Evolutionary conservation across 2,113 vertebrate genomes (phyloP), one percentile per base, ranked within the genome.

Genomic region (Lethenteron camtschaticum): DNA sequence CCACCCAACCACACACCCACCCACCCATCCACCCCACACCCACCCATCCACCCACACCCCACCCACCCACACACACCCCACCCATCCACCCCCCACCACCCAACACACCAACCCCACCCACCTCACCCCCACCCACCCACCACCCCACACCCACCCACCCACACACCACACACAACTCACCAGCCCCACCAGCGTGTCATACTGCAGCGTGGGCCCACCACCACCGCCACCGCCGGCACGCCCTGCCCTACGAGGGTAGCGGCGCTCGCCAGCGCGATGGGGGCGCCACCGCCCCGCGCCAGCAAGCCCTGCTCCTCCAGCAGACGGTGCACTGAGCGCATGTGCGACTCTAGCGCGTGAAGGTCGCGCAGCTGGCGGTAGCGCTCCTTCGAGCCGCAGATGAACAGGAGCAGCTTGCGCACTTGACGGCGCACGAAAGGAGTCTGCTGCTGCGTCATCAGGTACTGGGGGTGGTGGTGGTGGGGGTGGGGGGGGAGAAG

Each of bases 401-500:
- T 99, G 72, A 99, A 99, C 3, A 99, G 82, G 75, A 99, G 73
- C 69, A 99, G 86, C 74, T 99, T 99, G 71, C 94, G 86, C 11
- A 99, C 94, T 79, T 99, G 94, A 6, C 94, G 85, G 58, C 92
- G 85, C 69, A 99, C 94, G 1, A 97, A 99, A 0, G 94, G 94
- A 0, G 94, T 97, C 78, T 99, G 94, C 78, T 99, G 94, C 76
- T 99, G 94, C 78, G 94, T 95, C 94, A 99, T 97, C 76, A 99
- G 80, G 78, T 99, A 99, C 94, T 97, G n/a, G 73, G 24, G 24
- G 24, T 24, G 24, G 24, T 24, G 24, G 24, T 24, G 24, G 24
- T 24, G 24, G 24, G 3, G 24, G 24, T n/a, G 24, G 3, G 24
- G 24, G 24, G 24, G 4, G 24, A 24, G 24, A 24, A 24, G n/a